Conservation (phyloP, 1,140 invertebrate genomes). For the Drosophila ambigua region DNA sequence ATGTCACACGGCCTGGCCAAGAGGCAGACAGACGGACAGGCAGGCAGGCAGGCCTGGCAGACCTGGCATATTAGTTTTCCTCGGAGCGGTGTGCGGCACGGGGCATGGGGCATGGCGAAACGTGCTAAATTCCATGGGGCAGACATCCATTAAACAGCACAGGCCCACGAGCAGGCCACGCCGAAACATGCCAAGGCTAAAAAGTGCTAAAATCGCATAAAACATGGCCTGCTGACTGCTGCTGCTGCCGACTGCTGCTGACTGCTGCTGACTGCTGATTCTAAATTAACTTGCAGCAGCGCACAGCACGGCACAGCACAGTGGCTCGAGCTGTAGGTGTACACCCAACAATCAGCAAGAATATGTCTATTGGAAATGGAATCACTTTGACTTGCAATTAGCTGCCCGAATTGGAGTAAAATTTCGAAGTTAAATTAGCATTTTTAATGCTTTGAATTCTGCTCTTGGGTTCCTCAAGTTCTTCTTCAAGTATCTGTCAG, state of each 20-base stretch:
- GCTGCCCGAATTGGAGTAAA: too few relatives aligned
- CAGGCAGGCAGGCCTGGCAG: neutral
- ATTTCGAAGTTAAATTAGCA: neutral
- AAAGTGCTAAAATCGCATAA: conserved; percentile 80
- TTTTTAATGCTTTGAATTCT: neutral
- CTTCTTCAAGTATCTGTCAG: too few relatives aligned
- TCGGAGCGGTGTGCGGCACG: conserved; percentile 30
- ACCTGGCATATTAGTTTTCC: conserved; percentile 75
- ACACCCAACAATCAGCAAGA: neutral
- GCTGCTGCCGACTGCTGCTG: neutral
- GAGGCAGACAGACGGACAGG: conserved; percentile 13
- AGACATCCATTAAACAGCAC: conserved; percentile 73
- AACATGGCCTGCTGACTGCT: conserved; percentile 57
- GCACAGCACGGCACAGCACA: conserved; percentile 4
- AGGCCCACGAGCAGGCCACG: conserved; percentile 29
- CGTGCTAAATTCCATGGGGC: conserved; percentile 76
- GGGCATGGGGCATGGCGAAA: conserved; percentile 21
- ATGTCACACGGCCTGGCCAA: conserved; percentile 61
- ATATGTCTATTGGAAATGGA: neutral
- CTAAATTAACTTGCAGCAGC: conserved; percentile 71
- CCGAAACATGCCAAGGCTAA: conserved; percentile 50
- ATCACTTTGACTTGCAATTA: too few relatives aligned
- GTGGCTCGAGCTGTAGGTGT: neutral
- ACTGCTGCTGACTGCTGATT: conserved; percentile 50
- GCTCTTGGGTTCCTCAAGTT: too few relatives aligned